Base-by-base conservation (phyloP, 2,888 invertebrate species). In the Odontothrips loti region DNA sequence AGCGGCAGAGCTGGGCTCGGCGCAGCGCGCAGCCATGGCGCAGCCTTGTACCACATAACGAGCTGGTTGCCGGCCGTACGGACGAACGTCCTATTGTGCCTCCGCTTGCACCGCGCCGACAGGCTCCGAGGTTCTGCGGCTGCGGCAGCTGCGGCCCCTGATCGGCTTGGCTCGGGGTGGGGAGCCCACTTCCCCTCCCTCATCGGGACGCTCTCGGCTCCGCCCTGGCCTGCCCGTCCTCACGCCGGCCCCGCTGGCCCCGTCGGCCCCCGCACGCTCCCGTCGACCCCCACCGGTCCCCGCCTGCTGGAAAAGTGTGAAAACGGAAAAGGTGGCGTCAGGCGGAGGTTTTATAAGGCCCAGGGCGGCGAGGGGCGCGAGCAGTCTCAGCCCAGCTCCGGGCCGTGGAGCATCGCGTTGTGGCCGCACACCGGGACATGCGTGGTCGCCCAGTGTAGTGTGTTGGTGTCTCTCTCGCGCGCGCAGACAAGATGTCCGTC, bases 41-140 rank as follows among this genome's bases (percentile, higher is more conserved):
- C 68, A 75, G 68, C 68, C 68, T 75, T 75, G 68, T 75, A 27
- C 68, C 68, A 75, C 68, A 75, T 75, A 23, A 27, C 9, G 68
- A 23, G 68, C 23, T 23, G 68, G 68, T 11, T 51, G 51, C 51
- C 20, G 51, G 2, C 20, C 15, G 15, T 10, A 10, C 51, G 12
- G 51, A 12, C 20, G 51, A 12, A 3, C 15, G 15, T 51, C 15
- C 51, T 51, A 20, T 20, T 51, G 51, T 51, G 12, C 15, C 51
- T 10, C 15, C 20, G 12, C 15, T 10, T 51, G 51, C 51, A 17
- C 15, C 51, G 12, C 15, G 1, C 15, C 10, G 10, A 11, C 10
- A 11, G 9, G 51, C 51, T 51, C 6, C n/a, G n/a, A n/a, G n/a
- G 1, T 51, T 3, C 51, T 51, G 51, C 51, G 12, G 51, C 51